Percentiles rank a stretch among this genome's conserved stretches.
These are phyloP conservation scores for Cheilosia vulpina DNA, from an alignment of 2,888 invertebrate species.

Conservation along the genomic window DNA sequence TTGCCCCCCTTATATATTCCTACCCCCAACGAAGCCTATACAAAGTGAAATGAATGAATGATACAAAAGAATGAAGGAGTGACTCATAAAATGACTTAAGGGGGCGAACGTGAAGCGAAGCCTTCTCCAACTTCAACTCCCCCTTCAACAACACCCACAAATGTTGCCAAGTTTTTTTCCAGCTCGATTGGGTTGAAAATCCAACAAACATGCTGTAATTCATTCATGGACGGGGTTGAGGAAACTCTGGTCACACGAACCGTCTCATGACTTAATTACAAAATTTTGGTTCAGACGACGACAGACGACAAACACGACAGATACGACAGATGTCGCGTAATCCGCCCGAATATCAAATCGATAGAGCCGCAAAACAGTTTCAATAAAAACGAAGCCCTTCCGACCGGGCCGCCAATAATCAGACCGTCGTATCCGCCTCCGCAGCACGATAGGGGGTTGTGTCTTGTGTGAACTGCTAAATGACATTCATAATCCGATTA, in stretches of 20 bases:
- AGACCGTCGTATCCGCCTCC: slow-evolving; percentile 50
- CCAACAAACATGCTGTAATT: background rate
- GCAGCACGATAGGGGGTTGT: slow-evolving; percentile 35
- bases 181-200: slow-evolving; percentile 11
- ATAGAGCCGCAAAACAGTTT: slow-evolving; percentile 54
- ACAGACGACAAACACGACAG: background rate
- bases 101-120: background rate
- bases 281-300: slow-evolving; percentile 54
- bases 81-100: slow-evolving; percentile 63
- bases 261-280: slow-evolving; percentile 60
- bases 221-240: background rate
- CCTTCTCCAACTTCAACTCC: slow-evolving; percentile 9
- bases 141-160: slow-evolving; percentile 4
- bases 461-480: slow-evolving; percentile 42
- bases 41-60: slow-evolving; percentile 52
- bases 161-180: slow-evolving; percentile 31
- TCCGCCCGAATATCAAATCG: slow-evolving; percentile 53
- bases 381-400: slow-evolving; percentile 67
- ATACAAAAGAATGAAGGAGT: slow-evolving; percentile 61
- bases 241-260: slow-evolving; percentile 18
- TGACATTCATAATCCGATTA: slow-evolving; percentile 70
- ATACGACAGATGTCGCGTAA: slow-evolving; percentile 40
- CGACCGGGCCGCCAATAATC: slow-evolving; percentile 44
- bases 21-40: slow-evolving; percentile 37
- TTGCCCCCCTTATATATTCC: slow-evolving; percentile 13